These are phyloP conservation scores for Cryptoblepharus egeriae DNA, from an alignment of 2,797 vertebrate genomes.

Conservation along the genomic window DNA sequence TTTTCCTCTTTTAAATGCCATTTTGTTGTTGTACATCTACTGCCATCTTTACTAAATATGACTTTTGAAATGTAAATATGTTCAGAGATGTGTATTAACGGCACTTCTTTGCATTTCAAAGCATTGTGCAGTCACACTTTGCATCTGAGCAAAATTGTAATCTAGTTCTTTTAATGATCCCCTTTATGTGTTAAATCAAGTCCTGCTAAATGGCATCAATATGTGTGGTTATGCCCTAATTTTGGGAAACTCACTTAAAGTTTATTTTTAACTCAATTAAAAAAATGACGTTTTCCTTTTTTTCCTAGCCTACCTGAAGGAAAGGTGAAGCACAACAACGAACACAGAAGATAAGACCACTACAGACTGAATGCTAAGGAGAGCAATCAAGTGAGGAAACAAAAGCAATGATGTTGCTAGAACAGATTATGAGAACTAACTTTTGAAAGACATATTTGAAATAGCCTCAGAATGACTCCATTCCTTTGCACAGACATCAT, in stretches of 20 bases:
- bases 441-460: conserved; percentile 54
- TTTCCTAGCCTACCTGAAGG: conserved; percentile 76
- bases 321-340: conserved; percentile 59
- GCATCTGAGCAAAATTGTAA: conserved; percentile 74
- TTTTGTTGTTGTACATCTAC: conserved; percentile 74
- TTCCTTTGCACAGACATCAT: conserved; percentile 71
- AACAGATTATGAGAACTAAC: conserved; percentile 65
- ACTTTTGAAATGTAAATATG: conserved; percentile 87
- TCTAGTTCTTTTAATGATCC: conserved; percentile 76
- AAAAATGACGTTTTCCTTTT: conserved; percentile 78
- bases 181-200: conserved; percentile 66
- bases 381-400: conserved; percentile 21
- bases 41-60: conserved; percentile 75
- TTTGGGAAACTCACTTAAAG: conserved; percentile 66
- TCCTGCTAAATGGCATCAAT: conserved; percentile 45
- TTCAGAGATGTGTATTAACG: conserved; percentile 77
- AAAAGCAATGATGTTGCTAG: conserved; percentile 65
- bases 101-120: conserved; percentile 83
- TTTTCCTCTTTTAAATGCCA: conserved; percentile 72
- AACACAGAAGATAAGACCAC: conserved; percentile 54
- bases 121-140: conserved; percentile 77
- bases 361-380: conserved; percentile 55
- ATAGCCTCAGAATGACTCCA: conserved; percentile 41
- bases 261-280: too few species aligned
- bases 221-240: conserved; percentile 52